phyloP scores from a whole-genome alignment of 2,888 invertebrate genomes.

The Stenchaetothrips biformis region DNA sequence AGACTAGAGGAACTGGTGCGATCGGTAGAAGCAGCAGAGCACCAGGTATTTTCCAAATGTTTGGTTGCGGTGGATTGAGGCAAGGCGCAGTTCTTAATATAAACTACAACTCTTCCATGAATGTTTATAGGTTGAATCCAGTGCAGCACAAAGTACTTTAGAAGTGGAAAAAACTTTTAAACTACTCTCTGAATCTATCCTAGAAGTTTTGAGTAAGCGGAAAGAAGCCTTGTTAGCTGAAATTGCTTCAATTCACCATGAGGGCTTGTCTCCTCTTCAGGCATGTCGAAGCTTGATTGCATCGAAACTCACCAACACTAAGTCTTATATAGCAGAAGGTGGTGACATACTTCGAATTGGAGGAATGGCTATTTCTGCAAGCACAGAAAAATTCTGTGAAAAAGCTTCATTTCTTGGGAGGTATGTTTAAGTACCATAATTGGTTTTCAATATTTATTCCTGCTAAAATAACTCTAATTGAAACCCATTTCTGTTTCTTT shows the following conservation, averaged over 20 bases:
- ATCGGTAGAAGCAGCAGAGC: background rate
- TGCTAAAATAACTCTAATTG: background rate
- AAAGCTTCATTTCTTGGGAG: conserved; percentile 44
- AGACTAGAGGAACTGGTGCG: background rate
- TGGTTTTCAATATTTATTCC: background rate
- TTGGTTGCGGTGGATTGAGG: no score
- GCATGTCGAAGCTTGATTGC: conserved; percentile 46
- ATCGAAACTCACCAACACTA: conserved; percentile 45
- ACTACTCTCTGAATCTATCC: background rate
- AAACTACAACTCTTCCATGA: no score
- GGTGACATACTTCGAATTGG: conserved; percentile 37
- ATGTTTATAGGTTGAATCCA: background rate
- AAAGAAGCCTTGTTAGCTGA: background rate
- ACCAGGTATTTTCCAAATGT: background rate
- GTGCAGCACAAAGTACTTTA: background rate
- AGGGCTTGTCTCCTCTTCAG: conserved; percentile 46
- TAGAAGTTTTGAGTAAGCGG: background rate
- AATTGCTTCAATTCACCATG: conserved; percentile 33
- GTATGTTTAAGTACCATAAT: conserved; percentile 34
- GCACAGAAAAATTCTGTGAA: conserved; percentile 37
- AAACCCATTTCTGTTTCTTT: conserved; percentile 5
- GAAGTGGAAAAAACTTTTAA: background rate
- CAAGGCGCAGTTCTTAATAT: no score
- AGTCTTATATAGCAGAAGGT: conserved; percentile 42
- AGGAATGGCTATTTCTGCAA: conserved; percentile 37